These are phyloP conservation scores for Tortrix viridana DNA, from an alignment of 2,888 invertebrate genomes.

Conservation along the genomic window DNA sequence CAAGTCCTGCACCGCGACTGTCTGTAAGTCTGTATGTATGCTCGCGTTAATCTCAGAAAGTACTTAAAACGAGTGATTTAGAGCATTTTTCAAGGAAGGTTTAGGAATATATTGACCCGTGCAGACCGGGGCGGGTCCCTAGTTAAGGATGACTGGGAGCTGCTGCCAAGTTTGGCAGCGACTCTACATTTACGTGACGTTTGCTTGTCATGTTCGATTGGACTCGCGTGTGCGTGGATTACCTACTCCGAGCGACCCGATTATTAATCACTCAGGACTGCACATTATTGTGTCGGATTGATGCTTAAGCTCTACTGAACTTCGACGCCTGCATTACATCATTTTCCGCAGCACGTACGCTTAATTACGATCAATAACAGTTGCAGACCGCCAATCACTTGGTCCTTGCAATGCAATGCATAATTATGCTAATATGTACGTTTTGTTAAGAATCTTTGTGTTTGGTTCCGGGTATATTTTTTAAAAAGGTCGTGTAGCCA, in stretches of 20 bases:
- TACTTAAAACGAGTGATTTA: too few species aligned
- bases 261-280: conserved; percentile 30
- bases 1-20: too few species aligned
- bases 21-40: too few species aligned
- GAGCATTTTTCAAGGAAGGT: too few species aligned
- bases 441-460: conserved; percentile 10
- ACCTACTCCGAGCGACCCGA: background rate
- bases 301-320: conserved; percentile 14
- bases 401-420: conserved; percentile 31
- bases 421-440: conserved; percentile 31
- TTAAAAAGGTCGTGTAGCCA: background rate
- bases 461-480: background rate
- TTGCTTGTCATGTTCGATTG: conserved; percentile 7
- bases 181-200: background rate
- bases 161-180: background rate
- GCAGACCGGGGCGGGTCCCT: too few species aligned
- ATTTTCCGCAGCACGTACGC: background rate
- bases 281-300: conserved; percentile 26
- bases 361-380: conserved; percentile 33
- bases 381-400: conserved; percentile 24
- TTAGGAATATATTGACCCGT: too few species aligned
- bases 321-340: conserved; percentile 10
- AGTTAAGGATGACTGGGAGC: too few species aligned
- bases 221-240: background rate
- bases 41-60: too few species aligned